Evolutionary conservation across 2,113 vertebrate species (phyloP), one percentile per base, ranked within the genome.

Genomic region (Seriola quinqueradiata): DNA sequence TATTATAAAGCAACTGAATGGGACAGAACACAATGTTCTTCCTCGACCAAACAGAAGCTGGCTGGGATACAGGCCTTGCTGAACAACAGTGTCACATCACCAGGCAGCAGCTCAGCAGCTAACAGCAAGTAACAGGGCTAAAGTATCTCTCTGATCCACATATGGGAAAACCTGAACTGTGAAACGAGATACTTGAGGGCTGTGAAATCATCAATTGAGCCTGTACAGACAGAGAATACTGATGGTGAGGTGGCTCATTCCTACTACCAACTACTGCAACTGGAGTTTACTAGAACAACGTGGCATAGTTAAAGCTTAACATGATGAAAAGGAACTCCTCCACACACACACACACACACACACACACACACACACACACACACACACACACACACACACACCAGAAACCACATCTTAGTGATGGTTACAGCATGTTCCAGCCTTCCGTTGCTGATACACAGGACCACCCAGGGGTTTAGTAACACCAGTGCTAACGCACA

Each of bases 401-500:
- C 28, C 52, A 75, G 59, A 25, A 12, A 25, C 80, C 84, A 72
- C 79, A 88, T 81, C 76, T 76, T 23, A 77, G 44, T 52, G 19
- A 77, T 58, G 70, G 75, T 75, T 82, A 57, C 61, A 79, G 67
- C 61, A 61, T 71, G 83, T 65, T 86, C 81, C 70, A 61, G 21
- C 73, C 70, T 46, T 52, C 77, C 78, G 83, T 66, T 73, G 84
- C 48, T 55, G 46, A 83, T 70, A 69, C 66, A 83, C 82, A 64
- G 61, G 85, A 84, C 88, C 90, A 89, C 88, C 81, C 83, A 86
- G 40, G 25, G 74, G 13, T 88, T 84, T 76, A 77, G 59, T 23
- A 74, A 82, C 81, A 50, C 16, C 59, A 38, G 48, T 21, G 60
- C 69, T 73, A 73, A 83, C 13, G 21, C 74, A 38, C 67, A 67